phyloP scores from a whole-genome alignment of 2,888 invertebrate species.

The Sabatieria punctata region DNA sequence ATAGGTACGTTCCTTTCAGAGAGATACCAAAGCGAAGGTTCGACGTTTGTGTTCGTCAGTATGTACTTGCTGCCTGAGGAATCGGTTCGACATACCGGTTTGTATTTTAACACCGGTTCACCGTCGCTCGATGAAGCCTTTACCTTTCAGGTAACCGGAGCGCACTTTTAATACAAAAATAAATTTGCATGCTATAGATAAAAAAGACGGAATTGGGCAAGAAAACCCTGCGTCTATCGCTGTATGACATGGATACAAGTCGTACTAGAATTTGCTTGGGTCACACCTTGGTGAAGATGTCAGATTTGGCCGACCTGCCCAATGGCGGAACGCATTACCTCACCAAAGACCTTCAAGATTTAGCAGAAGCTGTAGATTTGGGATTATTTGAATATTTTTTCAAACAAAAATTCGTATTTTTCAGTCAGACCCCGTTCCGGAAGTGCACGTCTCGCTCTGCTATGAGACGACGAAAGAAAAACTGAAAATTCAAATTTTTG shows the following conservation, averaged over 20 bases:
- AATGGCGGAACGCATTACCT: neutral
- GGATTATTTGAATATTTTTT: neutral
- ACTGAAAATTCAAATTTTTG: constrained; percentile 5
- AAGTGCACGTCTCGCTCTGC: constrained; percentile 3
- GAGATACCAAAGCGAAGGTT: neutral
- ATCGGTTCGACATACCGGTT: neutral
- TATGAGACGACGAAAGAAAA: constrained; percentile 4
- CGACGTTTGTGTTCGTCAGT: neutral
- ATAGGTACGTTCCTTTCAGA: neutral
- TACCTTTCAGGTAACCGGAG: neutral
- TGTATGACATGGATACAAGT: neutral
- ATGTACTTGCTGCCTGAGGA: neutral
- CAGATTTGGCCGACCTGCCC: neutral
- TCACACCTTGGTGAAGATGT: constrained; percentile 5
- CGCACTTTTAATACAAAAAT: neutral
- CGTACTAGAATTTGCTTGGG: constrained; percentile 2
- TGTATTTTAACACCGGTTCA: neutral
- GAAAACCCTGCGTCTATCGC: neutral
- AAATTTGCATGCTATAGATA: neutral
- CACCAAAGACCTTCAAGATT: neutral
- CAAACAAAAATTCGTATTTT: neutral
- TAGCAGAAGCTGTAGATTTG: neutral
- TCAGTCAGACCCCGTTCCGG: neutral
- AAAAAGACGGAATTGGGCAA: neutral
- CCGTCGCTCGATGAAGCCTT: constrained; percentile 3